These are phyloP conservation scores for Mythimna pallens DNA, from an alignment of 2,888 invertebrate species.

Conservation along the genomic window DNA sequence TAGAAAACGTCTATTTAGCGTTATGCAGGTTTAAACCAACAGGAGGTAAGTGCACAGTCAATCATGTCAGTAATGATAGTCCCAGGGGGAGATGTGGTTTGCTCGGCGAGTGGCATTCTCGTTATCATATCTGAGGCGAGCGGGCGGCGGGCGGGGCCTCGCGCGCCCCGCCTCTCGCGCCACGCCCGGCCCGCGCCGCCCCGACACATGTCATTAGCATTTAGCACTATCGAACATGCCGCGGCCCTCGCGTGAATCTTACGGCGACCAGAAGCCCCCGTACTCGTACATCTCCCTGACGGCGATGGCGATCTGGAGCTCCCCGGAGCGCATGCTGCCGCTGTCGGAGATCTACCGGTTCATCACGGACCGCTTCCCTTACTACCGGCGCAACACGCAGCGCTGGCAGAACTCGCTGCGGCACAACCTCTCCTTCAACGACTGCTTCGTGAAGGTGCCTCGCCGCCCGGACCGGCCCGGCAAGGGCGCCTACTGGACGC, in stretches of 20 bases:
- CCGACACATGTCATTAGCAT: constrained; percentile 91
- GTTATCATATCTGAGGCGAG: constrained; percentile 82
- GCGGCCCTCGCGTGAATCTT: constrained; percentile 98
- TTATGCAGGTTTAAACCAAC: constrained; percentile 72
- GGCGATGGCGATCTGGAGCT: constrained; percentile 99
- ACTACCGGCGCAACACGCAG: constrained; percentile 97
- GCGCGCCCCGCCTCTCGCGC: constrained; percentile 66
- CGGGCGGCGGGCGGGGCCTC: constrained; percentile 61
- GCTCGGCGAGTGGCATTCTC: constrained; percentile 84
- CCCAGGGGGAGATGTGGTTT: constrained; percentile 84
- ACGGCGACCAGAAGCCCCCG: constrained; percentile 99
- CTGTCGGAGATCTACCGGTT: constrained; percentile 91
- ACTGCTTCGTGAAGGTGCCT: constrained; percentile 98
- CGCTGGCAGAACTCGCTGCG: constrained; percentile 95
- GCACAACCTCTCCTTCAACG: constrained; percentile 98
- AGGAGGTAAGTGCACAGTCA: constrained; percentile 86
- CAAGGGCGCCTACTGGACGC: constrained; percentile 96
- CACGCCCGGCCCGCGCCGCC: constrained; percentile 63
- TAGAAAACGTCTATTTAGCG: constrained; percentile 39
- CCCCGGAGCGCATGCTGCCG: constrained; percentile 98
- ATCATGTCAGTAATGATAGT: constrained; percentile 87
- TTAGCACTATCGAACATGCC: constrained; percentile 94
- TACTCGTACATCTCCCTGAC: constrained; percentile 99
- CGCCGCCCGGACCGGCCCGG: constrained; percentile 95
- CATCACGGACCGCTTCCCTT: constrained; percentile 97